phyloP scores from a whole-genome alignment of 2,888 invertebrate species.

The Nephrotoma appendiculata region DNA sequence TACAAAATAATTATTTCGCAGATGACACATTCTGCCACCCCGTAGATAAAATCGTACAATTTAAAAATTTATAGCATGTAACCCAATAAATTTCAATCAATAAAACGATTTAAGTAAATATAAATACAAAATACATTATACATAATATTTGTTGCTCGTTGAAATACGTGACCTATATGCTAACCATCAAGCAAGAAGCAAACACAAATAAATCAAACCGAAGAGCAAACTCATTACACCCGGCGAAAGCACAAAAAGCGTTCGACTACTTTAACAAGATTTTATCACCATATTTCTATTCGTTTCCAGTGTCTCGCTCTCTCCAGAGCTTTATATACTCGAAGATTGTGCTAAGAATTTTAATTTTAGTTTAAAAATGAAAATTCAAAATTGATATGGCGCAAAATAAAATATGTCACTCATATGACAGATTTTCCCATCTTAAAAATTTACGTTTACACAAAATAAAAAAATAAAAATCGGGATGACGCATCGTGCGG shows the following conservation, averaged over 20 bases:
- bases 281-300: neutral
- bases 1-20: no score
- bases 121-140: neutral
- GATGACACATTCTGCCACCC: neutral
- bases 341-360: neutral
- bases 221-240: neutral
- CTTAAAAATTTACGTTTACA: neutral
- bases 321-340: neutral
- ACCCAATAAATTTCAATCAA: neutral
- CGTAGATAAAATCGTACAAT: neutral
- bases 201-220: neutral
- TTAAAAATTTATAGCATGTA: neutral
- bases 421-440: neutral
- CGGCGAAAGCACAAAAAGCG: neutral
- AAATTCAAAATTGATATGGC: neutral
- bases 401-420: neutral
- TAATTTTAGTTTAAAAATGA: neutral
- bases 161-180: neutral
- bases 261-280: neutral
- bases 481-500: neutral
- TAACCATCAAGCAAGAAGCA: neutral
- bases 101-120: neutral
- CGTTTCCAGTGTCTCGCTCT: neutral
- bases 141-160: neutral
- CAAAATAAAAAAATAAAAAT: neutral